Evolutionary conservation across 2,113 vertebrate species (phyloP).

Genomic region (Eclectus roratus): DNA sequence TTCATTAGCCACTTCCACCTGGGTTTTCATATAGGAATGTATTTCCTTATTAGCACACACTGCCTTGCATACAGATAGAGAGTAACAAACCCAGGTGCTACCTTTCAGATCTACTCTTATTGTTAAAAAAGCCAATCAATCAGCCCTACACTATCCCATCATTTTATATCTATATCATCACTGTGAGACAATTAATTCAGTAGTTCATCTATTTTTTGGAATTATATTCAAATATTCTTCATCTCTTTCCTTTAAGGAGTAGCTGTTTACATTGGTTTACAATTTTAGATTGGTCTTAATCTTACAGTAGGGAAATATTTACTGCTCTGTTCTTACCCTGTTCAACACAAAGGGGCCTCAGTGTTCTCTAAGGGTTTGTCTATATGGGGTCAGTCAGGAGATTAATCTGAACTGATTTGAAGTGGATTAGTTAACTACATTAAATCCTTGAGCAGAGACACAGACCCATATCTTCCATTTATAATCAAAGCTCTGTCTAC

Average conservation of each 20-base stretch:
- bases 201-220: neutral
- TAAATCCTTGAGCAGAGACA: conserved; percentile 13
- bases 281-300: conserved; percentile 11
- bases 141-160: neutral
- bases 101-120: neutral
- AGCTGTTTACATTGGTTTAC: neutral
- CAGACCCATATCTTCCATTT: conserved; percentile 1
- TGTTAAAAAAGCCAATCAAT: conserved; percentile 15
- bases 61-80: neutral
- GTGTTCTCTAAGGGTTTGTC: neutral
- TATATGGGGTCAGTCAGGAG: conserved; percentile 5
- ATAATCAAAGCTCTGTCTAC: conserved; percentile 18
- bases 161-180: neutral
- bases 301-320: conserved; percentile 31
- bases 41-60: conserved; percentile 49
- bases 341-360: neutral
- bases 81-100: neutral
- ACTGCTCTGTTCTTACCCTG: neutral
- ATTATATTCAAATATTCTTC: neutral
- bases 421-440: conserved; percentile 49
- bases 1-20: conserved; percentile 55
- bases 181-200: neutral
- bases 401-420: conserved; percentile 62
- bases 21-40: conserved; percentile 9
- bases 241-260: neutral